phyloP scores from a whole-genome alignment of 2,113 vertebrate species.

The Oxyruncus cristatus region DNA sequence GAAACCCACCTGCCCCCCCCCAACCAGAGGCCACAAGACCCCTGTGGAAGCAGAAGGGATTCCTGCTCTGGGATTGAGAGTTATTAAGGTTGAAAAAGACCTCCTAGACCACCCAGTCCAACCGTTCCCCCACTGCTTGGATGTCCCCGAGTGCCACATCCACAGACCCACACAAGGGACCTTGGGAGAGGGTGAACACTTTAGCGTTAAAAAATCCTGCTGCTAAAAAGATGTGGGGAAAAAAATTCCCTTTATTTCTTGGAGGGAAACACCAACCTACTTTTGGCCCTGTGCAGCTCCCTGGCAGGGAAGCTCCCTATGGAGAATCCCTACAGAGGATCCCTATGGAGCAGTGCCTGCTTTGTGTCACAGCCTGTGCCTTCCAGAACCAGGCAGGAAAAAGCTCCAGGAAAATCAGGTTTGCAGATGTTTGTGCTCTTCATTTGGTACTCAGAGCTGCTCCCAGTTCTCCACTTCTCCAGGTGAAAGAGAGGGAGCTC shows the following conservation, averaged over 20 bases:
- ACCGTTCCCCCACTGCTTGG: no score
- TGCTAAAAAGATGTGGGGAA: background rate
- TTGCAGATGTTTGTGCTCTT: background rate
- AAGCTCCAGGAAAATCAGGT: background rate
- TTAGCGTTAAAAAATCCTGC: background rate
- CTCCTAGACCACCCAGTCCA: no score
- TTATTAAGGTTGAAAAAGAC: no score
- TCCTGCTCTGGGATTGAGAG: no score
- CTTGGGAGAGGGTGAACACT: fast-evolving
- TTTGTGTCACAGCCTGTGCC: background rate
- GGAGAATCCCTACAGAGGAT: background rate
- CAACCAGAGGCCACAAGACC: background rate
- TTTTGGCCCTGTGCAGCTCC: background rate
- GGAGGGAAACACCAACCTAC: background rate
- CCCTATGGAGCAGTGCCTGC: background rate
- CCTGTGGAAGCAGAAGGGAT: background rate
- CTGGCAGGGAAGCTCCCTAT: background rate
- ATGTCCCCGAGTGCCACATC: no score
- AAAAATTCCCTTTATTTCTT: background rate
- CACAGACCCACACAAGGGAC: fast-evolving
- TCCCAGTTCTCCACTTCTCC: background rate
- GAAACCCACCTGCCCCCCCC: background rate
- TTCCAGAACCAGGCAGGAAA: background rate
- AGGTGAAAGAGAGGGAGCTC: background rate
- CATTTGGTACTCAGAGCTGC: background rate